Base-by-base conservation (phyloP, 1,140 invertebrate genomes). In the Proctacanthus coquilletti region DNA sequence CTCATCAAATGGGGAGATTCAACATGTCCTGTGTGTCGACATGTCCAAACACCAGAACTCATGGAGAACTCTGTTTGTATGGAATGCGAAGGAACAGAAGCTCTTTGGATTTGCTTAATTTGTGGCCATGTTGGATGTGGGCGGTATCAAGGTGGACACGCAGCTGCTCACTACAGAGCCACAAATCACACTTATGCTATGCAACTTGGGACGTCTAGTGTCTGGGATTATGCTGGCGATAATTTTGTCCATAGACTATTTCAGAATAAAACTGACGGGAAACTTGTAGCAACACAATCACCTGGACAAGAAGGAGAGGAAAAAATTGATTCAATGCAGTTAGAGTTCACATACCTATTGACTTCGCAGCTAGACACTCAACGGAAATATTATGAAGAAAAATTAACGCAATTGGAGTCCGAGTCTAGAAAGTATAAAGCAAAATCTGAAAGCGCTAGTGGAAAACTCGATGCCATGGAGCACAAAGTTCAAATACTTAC, bases 91-190 rank as follows among this genome's bases (percentile, higher is more conserved):
- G 46, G 55, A 51, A 66, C 66, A 0, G 81, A 93, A 56, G 84
- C 86, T 43, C 64, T 98, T 1, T 99, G 96, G 96, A 97, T 98
- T 45, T 99, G 96, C 62, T 64, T 99, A 13, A 94, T 98, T 43
- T 99, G 96, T 64, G 96, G 95, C 10, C 84, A 98, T 63, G 80
- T 98, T 31, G 96, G 95, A 23, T 99, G 96, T 67, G 91, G 92
- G 11, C 66, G 87, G 45, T 70, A 51, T 38, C 57, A 60, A 21
- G 66, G 71, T 17, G 74, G 77, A 0, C 78, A 83, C 51, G 79
- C 79, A 0, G 77, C 77, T 2, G 72, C 75, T 43, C 96, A 99
- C 64, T 98, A 94, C 63, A 64, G 84, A 34, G 79, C 85, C 31
- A 96, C 95, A 0, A 84, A 91, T 45, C 96, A 99, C 57, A 96